Percentiles rank a stretch among this genome's conserved stretches.
phyloP scores from a whole-genome alignment of 2,113 vertebrate genomes.

The Brienomyrus brachyistius region DNA sequence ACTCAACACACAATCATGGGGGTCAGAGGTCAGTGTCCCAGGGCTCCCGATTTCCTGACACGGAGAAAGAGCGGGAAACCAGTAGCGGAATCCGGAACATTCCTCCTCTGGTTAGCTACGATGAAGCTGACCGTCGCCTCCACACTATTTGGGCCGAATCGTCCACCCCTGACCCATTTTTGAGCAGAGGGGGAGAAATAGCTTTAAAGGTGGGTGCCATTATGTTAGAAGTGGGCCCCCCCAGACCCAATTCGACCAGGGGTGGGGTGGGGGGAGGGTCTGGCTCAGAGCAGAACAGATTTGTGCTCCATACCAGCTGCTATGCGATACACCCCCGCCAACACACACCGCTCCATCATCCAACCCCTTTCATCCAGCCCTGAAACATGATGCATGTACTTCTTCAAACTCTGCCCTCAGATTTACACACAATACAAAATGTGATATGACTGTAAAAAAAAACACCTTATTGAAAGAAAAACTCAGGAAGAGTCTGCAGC shows the following conservation, averaged over 20 bases:
- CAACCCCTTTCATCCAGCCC: neutral
- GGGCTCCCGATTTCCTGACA: neutral
- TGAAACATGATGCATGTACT: neutral
- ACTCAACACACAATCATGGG: neutral
- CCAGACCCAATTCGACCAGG: neutral
- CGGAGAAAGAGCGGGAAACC: neutral
- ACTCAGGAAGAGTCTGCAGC: neutral
- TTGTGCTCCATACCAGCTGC: neutral
- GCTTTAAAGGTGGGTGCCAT: neutral
- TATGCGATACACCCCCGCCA: neutral
- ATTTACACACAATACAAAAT: neutral
- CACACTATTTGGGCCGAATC: neutral
- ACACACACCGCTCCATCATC: neutral
- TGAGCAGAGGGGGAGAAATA: neutral
- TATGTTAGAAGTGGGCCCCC: neutral
- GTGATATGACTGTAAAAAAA: neutral
- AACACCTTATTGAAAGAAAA: neutral
- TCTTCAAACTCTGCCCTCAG: neutral
- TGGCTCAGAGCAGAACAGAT: neutral
- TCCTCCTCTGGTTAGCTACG: neutral
- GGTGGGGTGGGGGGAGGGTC: neutral
- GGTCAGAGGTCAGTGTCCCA: slow-evolving; percentile 15
- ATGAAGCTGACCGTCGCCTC: neutral
- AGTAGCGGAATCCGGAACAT: neutral
- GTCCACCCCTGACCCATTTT: neutral